A percentile compares a stretch with the other conserved stretches of the same genome.
These are phyloP conservation scores for Neoseiulus cucumeris DNA, from an alignment of 1,140 invertebrate species.

Conservation along the genomic window DNA sequence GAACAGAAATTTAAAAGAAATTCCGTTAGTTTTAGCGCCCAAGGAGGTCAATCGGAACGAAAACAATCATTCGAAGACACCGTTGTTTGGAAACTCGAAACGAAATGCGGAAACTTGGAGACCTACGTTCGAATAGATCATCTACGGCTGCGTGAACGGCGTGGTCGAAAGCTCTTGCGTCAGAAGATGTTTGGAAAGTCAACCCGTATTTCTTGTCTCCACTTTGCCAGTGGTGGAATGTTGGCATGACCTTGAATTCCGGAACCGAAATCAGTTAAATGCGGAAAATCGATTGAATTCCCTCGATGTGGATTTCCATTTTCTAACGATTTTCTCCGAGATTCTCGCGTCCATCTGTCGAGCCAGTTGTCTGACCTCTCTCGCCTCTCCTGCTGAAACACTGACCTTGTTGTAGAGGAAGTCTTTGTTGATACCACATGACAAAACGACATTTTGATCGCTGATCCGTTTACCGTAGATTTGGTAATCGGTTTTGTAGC, in stretches of 20 bases:
- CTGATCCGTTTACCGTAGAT: conserved; percentile 75
- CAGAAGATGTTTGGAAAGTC: conserved; percentile 78
- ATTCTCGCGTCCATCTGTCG: too few species aligned
- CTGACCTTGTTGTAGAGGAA: conserved; percentile 71
- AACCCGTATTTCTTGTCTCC: conserved; percentile 84
- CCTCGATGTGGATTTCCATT: too few species aligned
- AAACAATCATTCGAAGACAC: too few species aligned
- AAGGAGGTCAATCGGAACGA: too few species aligned
- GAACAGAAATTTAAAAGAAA: too few species aligned
- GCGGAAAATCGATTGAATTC: too few species aligned
- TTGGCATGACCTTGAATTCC: conserved; percentile 59
- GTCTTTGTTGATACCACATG: conserved; percentile 83
- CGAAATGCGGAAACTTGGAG: not conserved
- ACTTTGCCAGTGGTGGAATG: conserved; percentile 91
- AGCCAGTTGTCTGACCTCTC: too few species aligned
- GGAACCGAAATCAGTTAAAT: too few species aligned
- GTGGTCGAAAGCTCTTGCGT: conserved; percentile 81
- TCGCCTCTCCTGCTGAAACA: too few species aligned
- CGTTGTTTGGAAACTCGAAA: too few species aligned
- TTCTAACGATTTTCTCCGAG: too few species aligned
- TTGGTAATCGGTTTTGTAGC: conserved; percentile 47
- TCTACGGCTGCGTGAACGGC: conserved; percentile 70
- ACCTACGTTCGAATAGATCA: conserved; percentile 69
- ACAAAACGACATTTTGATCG: conserved; percentile 75
- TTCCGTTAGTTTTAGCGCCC: too few species aligned